Evolutionary conservation across 2,113 vertebrate genomes (phyloP), one percentile per base, ranked within the genome.

Genomic region (Macrotus californicus): DNA sequence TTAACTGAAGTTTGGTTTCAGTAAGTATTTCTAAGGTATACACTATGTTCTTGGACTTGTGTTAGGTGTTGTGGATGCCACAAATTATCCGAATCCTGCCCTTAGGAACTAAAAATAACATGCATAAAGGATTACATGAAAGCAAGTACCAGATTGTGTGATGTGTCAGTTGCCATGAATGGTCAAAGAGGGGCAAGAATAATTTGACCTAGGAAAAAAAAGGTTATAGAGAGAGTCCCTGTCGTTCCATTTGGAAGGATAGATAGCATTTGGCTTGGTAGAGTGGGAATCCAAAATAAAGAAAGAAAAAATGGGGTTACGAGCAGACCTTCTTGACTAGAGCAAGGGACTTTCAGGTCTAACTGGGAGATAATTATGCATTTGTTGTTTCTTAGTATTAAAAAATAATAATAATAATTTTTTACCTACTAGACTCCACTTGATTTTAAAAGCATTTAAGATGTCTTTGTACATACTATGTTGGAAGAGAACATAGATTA

Each of bases 1-100:
- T 95, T 94, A 94, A 79, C 5, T 89, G 56, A n/a, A 89, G 22
- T 89, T 93, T 76, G n/a, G 70, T 70, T 94, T 92, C 50, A 83
- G 2, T 41, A 92, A 39, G 18, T 84, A 36, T 75, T 85, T 91
- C 69, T 24, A 43, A 50, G 22, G 31, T 52, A 6, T 16, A 34
- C 73, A 48, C 72, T 72, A 1, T 94, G 43, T 91, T 77, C 69
- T 94, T 79, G 36, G 31, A 73, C 29, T 91, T 75, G n/a, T 86
- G 16, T 93, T 92, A 87, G 43, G 26, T 81, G 31, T 84, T 77
- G 22, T 67, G 18, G 46, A 69, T 86, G 43, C 80, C 7, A 59
- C 41, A 66, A 34, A 85, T 93, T 13, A 61, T 79, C 50, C 54
- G 56, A 94, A 69, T 94, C 52, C 70, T 95, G 1, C 77, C n/a